Conservation (phyloP, 2,113 vertebrate genomes). For the Tor tambroides region DNA sequence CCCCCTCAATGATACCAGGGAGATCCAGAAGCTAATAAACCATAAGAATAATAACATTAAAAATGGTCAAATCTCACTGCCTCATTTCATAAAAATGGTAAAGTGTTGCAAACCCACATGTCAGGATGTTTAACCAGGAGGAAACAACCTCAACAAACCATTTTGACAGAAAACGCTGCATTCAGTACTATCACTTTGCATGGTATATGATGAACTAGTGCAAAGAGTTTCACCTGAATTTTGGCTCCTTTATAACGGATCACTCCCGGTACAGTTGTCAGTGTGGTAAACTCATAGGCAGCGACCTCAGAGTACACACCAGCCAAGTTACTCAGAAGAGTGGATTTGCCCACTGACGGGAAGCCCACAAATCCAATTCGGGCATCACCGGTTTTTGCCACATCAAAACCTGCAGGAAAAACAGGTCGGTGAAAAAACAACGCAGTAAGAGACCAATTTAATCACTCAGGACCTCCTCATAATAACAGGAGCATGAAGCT, state of each 20-base stretch:
- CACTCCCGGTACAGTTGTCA: conserved; percentile 95
- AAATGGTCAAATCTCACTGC: not conserved
- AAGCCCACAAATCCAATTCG: conserved; percentile 97
- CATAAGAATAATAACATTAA: not conserved
- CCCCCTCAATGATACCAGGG: conserved; percentile 98
- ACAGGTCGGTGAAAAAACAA: not conserved
- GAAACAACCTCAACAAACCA: not conserved
- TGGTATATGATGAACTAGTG: not conserved
- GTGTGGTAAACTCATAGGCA: conserved; percentile 96
- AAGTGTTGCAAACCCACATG: not conserved
- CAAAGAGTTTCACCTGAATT: conserved; percentile 87
- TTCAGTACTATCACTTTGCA: conserved; percentile 74
- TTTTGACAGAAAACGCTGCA: not conserved
- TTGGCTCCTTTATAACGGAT: conserved; percentile 99
- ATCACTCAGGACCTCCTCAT: not conserved
- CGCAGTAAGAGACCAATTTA: not conserved
- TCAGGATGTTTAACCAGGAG: not conserved
- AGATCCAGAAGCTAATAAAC: conserved; percentile 89
- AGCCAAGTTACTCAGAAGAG: conserved; percentile 94
- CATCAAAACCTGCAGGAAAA: conserved; percentile 87
- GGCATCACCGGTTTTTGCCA: conserved; percentile 97
- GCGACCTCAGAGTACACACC: conserved; percentile 98
- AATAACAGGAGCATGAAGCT: not conserved
- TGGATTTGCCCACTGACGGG: conserved; percentile 96
- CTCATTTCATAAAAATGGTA: not conserved